phyloP scores from a whole-genome alignment of 2,113 vertebrate species.

The Neogobius melanostomus region DNA sequence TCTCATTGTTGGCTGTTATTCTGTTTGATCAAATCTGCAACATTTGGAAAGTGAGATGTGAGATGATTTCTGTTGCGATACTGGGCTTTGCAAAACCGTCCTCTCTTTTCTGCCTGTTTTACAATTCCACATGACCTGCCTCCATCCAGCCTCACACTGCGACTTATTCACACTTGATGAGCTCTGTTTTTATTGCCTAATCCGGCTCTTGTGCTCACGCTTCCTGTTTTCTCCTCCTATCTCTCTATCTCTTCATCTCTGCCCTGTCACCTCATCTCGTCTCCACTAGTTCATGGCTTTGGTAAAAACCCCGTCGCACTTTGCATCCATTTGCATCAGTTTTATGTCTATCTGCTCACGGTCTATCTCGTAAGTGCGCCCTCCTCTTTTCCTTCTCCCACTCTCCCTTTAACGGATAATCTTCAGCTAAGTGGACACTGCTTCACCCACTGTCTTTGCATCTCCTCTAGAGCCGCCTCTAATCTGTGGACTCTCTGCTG shows the following conservation, averaged over 20 bases:
- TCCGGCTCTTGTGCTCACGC: constrained; percentile 64
- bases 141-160: neutral
- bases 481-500: constrained; percentile 65
- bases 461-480: constrained; percentile 68
- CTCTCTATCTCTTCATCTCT: constrained; percentile 56
- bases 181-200: constrained; percentile 63
- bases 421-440: constrained; percentile 68
- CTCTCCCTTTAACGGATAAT: constrained; percentile 75
- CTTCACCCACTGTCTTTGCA: constrained; percentile 58
- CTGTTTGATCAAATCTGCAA: too few species aligned
- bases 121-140: neutral
- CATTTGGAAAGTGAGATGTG: too few species aligned
- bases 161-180: constrained; percentile 37
- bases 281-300: constrained; percentile 26
- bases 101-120: too few species aligned
- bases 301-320: constrained; percentile 62
- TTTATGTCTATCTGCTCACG: constrained; percentile 50
- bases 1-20: too few species aligned
- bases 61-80: too few species aligned
- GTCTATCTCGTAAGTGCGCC: constrained; percentile 61
- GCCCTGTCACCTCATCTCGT: constrained; percentile 29
- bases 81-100: too few species aligned
- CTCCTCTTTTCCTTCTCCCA: constrained; percentile 59
- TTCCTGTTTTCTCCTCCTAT: constrained; percentile 65
- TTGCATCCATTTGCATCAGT: constrained; percentile 55